Base-by-base conservation (phyloP, 1,140 invertebrate species). In the Drosophila obscura region DNA sequence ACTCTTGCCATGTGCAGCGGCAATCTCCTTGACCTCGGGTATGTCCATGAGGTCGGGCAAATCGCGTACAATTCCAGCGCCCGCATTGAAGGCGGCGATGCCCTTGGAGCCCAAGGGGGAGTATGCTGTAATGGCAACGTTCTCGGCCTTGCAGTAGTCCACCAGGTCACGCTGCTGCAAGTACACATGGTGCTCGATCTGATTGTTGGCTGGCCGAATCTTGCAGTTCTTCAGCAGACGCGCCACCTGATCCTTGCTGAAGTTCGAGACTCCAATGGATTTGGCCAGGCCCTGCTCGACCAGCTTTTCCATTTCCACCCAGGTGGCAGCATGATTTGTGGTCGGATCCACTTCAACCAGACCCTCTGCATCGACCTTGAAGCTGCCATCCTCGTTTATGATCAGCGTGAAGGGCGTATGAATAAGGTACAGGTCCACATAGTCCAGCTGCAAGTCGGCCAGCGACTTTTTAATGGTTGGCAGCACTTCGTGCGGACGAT, bases 341-440 rank as follows among this genome's bases (percentile, higher is more conserved):
- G 93, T 91, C 24, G 93, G 78, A 84, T 97, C 96, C 2, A 96
- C 80, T 24, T 94, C 90, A 50, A 95, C 94, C 49, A 92, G 93
- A 55, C 95, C 95, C 84, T 95, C 93, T 15, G 93, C 92, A 49
- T 93, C 80, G 3, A 66, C 7, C 61, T 78, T 80, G n/a, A 92
- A 84, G 91, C 93, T 44, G 89, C 92, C 58, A 72, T 72, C 90
- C 79, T 94, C 81, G 44, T 92, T 68, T 71, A 93, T 77, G 62
- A 80, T 89, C 22, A 94, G 77, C 2, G 93, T 94, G 89, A 96
- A 96, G 0, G 97, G 97, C 26, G 94, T 94, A 73, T 98, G 97
- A 56, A 98, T 93, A 8, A 98, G 92, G 90, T 97, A 98, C 60
- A 98, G 93, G 85, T 98, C 97, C 3, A 98, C 91, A 84, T 98